Conservation (phyloP, 2,113 vertebrate species). For the Hemichromis elongatus region DNA sequence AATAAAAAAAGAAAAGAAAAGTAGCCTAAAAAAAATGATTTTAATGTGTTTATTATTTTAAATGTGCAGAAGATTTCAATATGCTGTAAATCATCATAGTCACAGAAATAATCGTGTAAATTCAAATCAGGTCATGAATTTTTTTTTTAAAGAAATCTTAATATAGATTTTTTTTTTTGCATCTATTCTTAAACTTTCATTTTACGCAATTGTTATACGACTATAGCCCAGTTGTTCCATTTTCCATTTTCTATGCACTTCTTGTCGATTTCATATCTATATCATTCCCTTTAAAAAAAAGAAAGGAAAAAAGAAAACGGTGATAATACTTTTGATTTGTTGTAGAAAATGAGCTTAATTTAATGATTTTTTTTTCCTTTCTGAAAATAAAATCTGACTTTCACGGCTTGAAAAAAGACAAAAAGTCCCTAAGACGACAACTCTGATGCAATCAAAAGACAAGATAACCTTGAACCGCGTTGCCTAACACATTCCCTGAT, state of each 20-base stretch:
- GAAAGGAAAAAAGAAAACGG: not conserved
- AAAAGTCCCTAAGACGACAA: not conserved
- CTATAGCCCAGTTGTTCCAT: not conserved
- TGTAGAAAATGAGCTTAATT: not conserved
- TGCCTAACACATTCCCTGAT: not conserved
- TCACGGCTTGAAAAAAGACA: not conserved
- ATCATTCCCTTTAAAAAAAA: not conserved
- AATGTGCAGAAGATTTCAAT: not conserved
- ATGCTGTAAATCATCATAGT: not conserved
- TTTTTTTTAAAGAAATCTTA: fast-evolving
- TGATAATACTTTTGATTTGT: not conserved
- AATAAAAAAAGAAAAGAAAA: not conserved
- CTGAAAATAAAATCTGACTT: not conserved
- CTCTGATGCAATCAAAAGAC: not conserved
- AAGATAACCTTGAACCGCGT: not conserved
- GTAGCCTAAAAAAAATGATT: not conserved
- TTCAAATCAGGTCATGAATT: not conserved
- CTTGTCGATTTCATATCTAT: not conserved
- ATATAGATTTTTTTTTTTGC: not conserved
- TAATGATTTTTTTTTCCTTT: not conserved
- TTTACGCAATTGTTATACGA: not conserved
- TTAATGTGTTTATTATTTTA: not conserved
- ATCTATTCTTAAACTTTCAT: not conserved
- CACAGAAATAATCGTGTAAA: not conserved
- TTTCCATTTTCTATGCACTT: not conserved